Percentiles rank a stretch among this genome's conserved stretches.
Evolutionary conservation across 2,888 invertebrate genomes (phyloP).

Genomic region (Anagyrus pseudococci): DNA sequence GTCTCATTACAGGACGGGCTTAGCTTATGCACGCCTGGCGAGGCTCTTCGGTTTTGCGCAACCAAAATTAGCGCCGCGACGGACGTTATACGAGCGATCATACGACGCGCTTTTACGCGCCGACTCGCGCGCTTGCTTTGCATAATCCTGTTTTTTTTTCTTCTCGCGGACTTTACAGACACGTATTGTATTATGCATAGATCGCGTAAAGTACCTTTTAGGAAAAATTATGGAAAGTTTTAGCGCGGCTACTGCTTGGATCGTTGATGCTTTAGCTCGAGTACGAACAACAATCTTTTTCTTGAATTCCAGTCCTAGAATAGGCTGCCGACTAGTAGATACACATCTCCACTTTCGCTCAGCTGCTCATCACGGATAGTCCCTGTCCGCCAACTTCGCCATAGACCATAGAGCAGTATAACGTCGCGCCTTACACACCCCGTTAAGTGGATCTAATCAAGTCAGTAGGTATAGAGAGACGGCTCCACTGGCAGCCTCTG

Average conservation of each 20-base stretch:
- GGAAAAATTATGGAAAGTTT: too few species aligned
- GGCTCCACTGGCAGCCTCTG: constrained; percentile 14
- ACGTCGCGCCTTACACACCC: constrained; percentile 49
- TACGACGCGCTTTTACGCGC: constrained; percentile 1
- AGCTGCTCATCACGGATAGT: too few species aligned
- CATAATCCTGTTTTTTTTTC: background rate
- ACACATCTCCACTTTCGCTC: too few species aligned
- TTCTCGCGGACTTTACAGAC: too few species aligned
- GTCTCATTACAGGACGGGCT: constrained; percentile 14
- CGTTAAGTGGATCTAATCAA: constrained; percentile 62
- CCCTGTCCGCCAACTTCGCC: too few species aligned
- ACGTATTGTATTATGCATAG: too few species aligned
- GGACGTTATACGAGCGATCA: constrained; percentile 9
- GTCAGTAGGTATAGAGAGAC: constrained; percentile 51
- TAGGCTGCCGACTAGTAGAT: too few species aligned
- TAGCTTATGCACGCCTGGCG: background rate
- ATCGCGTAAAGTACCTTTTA: too few species aligned
- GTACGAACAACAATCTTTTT: too few species aligned
- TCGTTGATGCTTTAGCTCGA: too few species aligned
- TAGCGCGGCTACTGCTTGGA: too few species aligned
- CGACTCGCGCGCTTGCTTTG: background rate
- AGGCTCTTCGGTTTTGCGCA: constrained; percentile 16
- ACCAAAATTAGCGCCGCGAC: background rate
- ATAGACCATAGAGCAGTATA: constrained; percentile 57
- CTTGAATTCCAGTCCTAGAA: too few species aligned